A percentile compares a stretch with the other conserved stretches of the same genome.
Evolutionary conservation across 2,113 vertebrate genomes (phyloP).

Genomic region (Silurus meridionalis): DNA sequence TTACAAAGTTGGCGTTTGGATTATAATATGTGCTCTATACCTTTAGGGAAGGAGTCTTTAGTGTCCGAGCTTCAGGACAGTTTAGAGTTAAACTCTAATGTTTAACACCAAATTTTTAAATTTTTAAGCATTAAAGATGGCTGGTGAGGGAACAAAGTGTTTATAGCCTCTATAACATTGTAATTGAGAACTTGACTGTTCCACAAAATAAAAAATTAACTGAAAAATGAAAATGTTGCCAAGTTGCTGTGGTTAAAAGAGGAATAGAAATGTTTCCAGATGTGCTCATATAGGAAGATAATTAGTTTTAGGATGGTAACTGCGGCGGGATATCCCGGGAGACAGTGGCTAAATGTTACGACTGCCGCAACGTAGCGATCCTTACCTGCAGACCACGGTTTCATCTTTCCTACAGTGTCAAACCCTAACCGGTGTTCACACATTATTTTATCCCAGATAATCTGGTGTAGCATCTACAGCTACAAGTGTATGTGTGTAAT

Average conservation of each 20-base stretch:
- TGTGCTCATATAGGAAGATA: not conserved
- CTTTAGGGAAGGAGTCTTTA: not conserved
- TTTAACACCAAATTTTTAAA: no score
- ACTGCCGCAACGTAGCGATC: not conserved
- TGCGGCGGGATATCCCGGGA: not conserved
- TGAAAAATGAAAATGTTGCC: no score
- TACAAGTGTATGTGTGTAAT: not conserved
- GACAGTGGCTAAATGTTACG: not conserved
- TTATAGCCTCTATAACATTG: no score
- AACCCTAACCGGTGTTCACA: constrained; percentile 12
- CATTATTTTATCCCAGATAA: not conserved
- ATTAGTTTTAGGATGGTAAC: not conserved
- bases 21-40: not conserved
- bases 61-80: not conserved
- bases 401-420: constrained; percentile 2
- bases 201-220: no score
- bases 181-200: no score
- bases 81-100: no score
- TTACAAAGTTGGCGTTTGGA: not conserved
- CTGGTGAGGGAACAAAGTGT: no score
- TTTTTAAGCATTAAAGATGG: no score
- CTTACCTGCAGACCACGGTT: not conserved
- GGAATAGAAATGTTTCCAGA: not conserved
- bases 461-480: not conserved
- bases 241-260: not conserved